Base-by-base conservation (phyloP, 2,888 invertebrate species). In the Eupithecia centaureata region DNA sequence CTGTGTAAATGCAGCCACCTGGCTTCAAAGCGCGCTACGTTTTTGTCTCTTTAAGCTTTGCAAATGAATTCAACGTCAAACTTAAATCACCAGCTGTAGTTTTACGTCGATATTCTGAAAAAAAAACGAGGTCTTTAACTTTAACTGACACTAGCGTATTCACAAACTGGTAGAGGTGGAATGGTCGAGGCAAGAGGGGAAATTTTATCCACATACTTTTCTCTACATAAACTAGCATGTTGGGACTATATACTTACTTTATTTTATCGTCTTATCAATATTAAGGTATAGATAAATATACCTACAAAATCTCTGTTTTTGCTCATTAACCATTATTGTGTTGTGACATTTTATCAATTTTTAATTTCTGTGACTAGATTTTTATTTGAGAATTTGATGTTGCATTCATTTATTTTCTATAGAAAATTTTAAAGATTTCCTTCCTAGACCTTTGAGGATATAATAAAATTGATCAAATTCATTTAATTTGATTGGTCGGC, bases 1-100 rank as follows among this genome's bases (percentile, higher is more conserved):
- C 59, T 28, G 10, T 32, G 54, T 60, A 32, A 60, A 47, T 27
- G 18, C 32, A 12, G 61, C 35, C 25, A 12, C 54, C 73, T 70
- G 63, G 58, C 61, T 71, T 78, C 73, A 79, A 80, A 78, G 79
- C 75, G 38, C 67, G 54, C 69, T 70, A 72, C 69, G 74, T 71
- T 75, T 80, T 78, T 78, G 78, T 79, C 77, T 79, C 78, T 80
- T 79, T 80, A 77, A 77, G 68, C 60, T 67, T 65, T 65, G 71
- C 74, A 79, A 79, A 79, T 78, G 78, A 76, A 80, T 79, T 77
- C 75, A 67, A 71, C 76, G 71, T 76, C 76, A 76, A 77, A 77
- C 76, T 77, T 72, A 71, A 76, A 77, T 74, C 74, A 71, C 61
- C 72, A 73, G 75, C 73, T 75, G 73, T 25, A 32, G 25, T 25